Conservation (phyloP, 2,888 invertebrate genomes). For the Melolontha melolontha region DNA sequence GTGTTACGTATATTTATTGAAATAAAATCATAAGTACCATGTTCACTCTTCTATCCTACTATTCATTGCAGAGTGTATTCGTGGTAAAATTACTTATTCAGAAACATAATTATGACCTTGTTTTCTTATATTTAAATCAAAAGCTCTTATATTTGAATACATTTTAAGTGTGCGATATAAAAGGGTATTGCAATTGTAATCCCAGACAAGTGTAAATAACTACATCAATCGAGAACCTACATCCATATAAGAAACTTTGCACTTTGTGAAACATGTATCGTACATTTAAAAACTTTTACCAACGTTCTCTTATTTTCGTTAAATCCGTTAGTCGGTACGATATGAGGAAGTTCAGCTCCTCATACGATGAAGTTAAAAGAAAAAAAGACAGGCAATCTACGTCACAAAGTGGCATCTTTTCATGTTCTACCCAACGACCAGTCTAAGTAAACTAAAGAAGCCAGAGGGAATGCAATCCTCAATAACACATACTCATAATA, state of each 20-base stretch:
- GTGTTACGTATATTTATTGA: no score
- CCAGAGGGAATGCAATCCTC: slow-evolving; percentile 19
- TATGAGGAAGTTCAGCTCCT: slow-evolving; percentile 8
- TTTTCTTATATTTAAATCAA: no score
- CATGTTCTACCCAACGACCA: slow-evolving; percentile 41
- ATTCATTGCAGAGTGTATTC: no score
- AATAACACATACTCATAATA: slow-evolving; percentile 26
- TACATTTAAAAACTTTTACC: slow-evolving; percentile 37
- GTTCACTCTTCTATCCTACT: no score
- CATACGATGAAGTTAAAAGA: slow-evolving; percentile 35
- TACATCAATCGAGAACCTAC: slow-evolving; percentile 31
- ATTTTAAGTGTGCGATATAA: no score
- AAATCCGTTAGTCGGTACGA: slow-evolving; percentile 9
- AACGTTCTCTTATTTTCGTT: slow-evolving; percentile 12
- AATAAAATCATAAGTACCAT: no score
- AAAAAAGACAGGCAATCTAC: slow-evolving; percentile 26
- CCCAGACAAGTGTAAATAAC: background rate
- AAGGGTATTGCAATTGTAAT: no score
- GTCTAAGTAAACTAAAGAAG: slow-evolving; percentile 27
- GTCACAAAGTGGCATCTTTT: slow-evolving; percentile 43
- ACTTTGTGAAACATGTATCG: slow-evolving; percentile 38
- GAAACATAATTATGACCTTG: no score
- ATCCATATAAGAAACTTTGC: slow-evolving; percentile 35
- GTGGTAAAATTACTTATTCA: no score
- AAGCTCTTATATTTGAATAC: no score